Percentiles rank a stretch among this genome's conserved stretches.
Conservation (phyloP, 2,888 invertebrate species). For the Calameuta pallipes region DNA sequence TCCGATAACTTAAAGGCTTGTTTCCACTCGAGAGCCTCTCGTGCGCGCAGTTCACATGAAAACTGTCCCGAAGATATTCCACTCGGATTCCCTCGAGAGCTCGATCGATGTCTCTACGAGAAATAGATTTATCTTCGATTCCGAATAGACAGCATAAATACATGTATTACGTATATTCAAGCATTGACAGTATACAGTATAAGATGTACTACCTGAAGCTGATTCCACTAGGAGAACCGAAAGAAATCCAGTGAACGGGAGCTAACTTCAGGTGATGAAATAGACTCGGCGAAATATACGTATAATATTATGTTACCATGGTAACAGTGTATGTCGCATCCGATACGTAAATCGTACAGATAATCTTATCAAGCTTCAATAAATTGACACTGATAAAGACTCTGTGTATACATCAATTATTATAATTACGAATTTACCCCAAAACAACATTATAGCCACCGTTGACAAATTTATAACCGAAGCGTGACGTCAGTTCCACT, state of each 20-base stretch:
- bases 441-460: neutral
- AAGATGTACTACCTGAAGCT: neutral
- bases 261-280: neutral
- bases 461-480: neutral
- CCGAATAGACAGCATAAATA: neutral
- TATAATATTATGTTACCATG: neutral
- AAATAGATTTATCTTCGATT: neutral
- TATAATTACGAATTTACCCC: neutral
- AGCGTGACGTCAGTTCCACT: too few species aligned
- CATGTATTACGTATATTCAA: neutral
- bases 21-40: neutral
- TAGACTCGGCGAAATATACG: neutral
- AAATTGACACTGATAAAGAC: too few species aligned
- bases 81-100: neutral
- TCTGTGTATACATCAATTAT: neutral
- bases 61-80: neutral
- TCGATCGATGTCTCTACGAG: neutral
- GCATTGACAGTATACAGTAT: neutral
- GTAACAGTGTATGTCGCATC: neutral
- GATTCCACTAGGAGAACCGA: neutral
- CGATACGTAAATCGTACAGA: neutral
- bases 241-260: neutral
- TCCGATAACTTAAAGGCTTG: neutral
- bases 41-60: neutral
- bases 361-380: neutral